phyloP scores from a whole-genome alignment of 2,888 invertebrate species.

The Crocallis elinguaria region DNA sequence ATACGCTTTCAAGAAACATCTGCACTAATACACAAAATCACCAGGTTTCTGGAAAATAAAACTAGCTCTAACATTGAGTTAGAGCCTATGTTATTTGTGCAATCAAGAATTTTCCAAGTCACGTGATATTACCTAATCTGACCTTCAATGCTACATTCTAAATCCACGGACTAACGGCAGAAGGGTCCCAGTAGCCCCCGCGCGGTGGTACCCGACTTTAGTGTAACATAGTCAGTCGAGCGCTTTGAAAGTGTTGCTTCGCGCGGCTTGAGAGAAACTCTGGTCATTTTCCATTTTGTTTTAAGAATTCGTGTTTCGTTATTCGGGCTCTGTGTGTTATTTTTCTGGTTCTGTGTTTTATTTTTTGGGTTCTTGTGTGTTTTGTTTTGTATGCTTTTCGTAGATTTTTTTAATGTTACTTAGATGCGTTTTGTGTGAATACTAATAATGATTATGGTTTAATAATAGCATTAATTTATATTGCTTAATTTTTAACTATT shows the following conservation, averaged over 20 bases:
- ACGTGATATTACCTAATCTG: constrained; percentile 18
- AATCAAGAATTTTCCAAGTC: constrained; percentile 1
- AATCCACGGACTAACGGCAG: constrained; percentile 16
- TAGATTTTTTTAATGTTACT: not conserved
- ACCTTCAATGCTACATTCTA: constrained; percentile 27
- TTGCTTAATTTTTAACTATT: no score
- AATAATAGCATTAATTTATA: no score
- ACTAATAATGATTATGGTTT: no score
- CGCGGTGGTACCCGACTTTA: not conserved
- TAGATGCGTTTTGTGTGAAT: no score
- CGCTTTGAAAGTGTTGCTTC: constrained; percentile 18
- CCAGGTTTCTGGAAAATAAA: no score
- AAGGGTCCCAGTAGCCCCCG: constrained; percentile 11
- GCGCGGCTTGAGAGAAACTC: not conserved
- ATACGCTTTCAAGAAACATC: no score
- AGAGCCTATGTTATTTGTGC: no score
- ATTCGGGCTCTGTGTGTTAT: not conserved
- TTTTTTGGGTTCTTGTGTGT: not conserved
- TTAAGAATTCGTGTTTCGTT: not conserved
- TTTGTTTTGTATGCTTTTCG: not conserved
- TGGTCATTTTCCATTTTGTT: constrained; percentile 14
- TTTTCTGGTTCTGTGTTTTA: not conserved
- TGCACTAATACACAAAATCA: no score
- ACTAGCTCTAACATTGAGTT: no score
- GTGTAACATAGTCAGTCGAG: constrained; percentile 13